Percentiles rank a stretch among this genome's conserved stretches.
phyloP scores from a whole-genome alignment of 1,140 invertebrate genomes.

The Whitmania pigra region DNA sequence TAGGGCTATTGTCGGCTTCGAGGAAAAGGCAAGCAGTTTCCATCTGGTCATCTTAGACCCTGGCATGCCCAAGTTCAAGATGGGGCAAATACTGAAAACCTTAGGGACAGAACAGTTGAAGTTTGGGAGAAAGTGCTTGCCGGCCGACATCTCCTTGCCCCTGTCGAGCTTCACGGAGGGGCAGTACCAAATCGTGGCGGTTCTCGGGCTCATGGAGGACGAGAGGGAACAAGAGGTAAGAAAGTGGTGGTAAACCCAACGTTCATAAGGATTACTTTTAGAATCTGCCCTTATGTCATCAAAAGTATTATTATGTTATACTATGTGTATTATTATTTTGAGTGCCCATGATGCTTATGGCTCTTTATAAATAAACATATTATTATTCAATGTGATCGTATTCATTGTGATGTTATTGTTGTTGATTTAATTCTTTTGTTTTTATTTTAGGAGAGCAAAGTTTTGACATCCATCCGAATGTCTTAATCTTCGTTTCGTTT shows the following conservation, averaged over 20 bases:
- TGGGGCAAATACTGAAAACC: background rate
- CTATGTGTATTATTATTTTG: background rate
- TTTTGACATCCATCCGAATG: background rate
- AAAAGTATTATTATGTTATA: background rate
- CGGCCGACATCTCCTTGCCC: background rate
- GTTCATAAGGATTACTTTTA: background rate
- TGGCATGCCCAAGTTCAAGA: conserved; percentile 1
- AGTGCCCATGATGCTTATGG: no score
- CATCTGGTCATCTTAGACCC: background rate
- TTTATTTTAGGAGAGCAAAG: conserved; percentile 2
- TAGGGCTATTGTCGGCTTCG: background rate
- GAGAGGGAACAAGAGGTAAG: background rate
- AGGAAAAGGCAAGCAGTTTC: background rate
- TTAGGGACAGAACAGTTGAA: background rate
- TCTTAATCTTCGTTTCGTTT: background rate
- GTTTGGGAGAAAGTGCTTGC: background rate
- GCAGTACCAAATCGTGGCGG: conserved; percentile 1
- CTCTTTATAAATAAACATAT: no score
- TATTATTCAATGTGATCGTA: background rate
- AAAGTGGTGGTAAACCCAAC: background rate
- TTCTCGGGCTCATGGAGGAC: background rate
- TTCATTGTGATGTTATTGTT: background rate
- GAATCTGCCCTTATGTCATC: background rate
- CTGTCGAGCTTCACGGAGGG: background rate
- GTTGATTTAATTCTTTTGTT: background rate